Percentiles rank a stretch among this genome's conserved stretches.
Conservation (phyloP, 2,888 invertebrate species). For the Neoitamus cyanurus region DNA sequence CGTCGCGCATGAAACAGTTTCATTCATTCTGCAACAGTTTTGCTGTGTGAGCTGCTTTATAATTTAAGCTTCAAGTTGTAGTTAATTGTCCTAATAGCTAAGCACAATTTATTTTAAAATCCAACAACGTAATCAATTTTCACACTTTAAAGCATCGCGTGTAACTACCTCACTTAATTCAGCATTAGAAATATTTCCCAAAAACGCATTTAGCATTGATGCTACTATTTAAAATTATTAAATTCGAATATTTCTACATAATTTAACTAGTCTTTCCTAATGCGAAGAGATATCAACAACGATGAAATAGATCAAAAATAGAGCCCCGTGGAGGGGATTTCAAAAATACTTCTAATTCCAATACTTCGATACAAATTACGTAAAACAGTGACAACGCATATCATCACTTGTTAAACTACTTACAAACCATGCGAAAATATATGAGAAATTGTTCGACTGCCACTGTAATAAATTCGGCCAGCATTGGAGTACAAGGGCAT, state of each 20-base stretch:
- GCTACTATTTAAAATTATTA: neutral
- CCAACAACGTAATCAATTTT: too few relatives aligned
- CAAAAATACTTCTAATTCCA: neutral
- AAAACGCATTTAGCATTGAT: too few relatives aligned
- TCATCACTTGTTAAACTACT: neutral
- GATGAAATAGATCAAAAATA: neutral
- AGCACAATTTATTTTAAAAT: too few relatives aligned
- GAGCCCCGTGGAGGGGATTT: neutral
- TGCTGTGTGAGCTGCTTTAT: too few relatives aligned
- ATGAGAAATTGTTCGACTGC: neutral
- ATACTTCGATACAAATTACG: neutral
- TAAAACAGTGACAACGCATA: neutral
- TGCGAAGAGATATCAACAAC: neutral
- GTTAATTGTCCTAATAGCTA: too few relatives aligned
- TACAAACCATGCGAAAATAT: neutral
- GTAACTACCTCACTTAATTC: too few relatives aligned
- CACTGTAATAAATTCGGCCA: neutral
- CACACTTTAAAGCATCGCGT: too few relatives aligned
- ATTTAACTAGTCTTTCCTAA: neutral
- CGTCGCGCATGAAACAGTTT: too few relatives aligned
- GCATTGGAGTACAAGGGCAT: neutral
- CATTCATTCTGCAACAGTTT: too few relatives aligned
- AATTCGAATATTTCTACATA: neutral
- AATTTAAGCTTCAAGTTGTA: too few relatives aligned
- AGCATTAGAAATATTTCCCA: too few relatives aligned